These are phyloP conservation scores for Pampusana beccarii DNA, from an alignment of 2,113 vertebrate species.

Conservation along the genomic window DNA sequence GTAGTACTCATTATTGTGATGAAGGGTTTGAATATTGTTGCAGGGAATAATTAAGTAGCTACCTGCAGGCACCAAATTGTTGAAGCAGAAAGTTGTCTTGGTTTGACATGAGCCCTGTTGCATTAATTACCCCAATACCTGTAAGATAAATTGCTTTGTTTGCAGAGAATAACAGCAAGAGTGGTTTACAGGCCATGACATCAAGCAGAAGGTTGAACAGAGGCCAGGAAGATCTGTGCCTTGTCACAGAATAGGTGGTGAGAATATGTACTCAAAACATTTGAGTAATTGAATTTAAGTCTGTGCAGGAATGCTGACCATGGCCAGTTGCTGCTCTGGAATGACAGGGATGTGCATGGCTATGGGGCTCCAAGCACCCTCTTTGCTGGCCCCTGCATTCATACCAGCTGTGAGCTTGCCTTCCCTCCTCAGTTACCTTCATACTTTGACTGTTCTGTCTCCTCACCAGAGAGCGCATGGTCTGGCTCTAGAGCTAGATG, in stretches of 20 bases:
- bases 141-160: background rate
- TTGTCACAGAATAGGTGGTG: background rate
- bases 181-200: background rate
- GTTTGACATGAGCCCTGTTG: background rate
- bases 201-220: background rate
- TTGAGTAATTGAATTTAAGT: background rate
- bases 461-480: fast-evolving
- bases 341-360: background rate
- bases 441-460: background rate
- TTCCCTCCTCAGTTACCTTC: background rate
- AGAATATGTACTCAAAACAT: background rate
- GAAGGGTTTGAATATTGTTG: background rate
- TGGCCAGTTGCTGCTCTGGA: background rate
- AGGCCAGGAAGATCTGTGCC: background rate
- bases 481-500: background rate
- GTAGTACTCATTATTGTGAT: background rate
- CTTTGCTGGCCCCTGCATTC: background rate
- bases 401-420: background rate
- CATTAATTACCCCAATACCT: background rate
- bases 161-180: background rate
- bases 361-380: background rate
- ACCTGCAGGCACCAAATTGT: background rate
- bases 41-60: background rate
- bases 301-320: background rate
- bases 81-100: background rate